Evolutionary conservation across 2,113 vertebrate species (phyloP).

Genomic region (Mastomys natalensis): DNA sequence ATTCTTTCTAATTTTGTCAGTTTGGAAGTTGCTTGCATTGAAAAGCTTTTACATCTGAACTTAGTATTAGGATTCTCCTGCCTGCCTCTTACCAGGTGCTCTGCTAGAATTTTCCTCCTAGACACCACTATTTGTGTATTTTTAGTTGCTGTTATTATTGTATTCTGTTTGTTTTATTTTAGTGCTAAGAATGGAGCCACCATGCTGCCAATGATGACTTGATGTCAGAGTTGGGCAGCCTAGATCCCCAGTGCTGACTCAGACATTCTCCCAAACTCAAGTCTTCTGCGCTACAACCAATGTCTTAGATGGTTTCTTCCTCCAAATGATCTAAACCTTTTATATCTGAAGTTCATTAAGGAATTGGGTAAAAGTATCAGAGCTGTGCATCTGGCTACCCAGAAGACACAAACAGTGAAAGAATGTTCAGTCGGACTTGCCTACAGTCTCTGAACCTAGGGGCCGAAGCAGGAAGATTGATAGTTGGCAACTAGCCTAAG

Average conservation of each 20-base stretch:
- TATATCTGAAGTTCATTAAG: neutral
- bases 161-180: neutral
- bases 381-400: neutral
- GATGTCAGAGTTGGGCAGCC: neutral
- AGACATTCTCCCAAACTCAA: neutral
- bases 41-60: neutral
- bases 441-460: too few species aligned
- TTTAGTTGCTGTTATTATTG: neutral
- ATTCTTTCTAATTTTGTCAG: neutral
- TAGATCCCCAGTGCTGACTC: neutral
- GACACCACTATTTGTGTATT: neutral
- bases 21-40: conserved; percentile 3
- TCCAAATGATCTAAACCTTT: neutral
- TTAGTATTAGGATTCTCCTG: neutral
- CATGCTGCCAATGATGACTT: neutral
- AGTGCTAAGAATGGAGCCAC: neutral
- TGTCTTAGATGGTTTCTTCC: neutral
- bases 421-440: neutral
- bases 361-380: neutral
- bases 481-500: neutral
- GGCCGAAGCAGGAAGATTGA: neutral
- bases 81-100: neutral
- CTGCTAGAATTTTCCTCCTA: neutral
- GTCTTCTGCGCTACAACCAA: neutral
- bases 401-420: neutral